Base-by-base conservation (phyloP, 2,113 vertebrate species). In the Chascanopsetta lugubris region DNA sequence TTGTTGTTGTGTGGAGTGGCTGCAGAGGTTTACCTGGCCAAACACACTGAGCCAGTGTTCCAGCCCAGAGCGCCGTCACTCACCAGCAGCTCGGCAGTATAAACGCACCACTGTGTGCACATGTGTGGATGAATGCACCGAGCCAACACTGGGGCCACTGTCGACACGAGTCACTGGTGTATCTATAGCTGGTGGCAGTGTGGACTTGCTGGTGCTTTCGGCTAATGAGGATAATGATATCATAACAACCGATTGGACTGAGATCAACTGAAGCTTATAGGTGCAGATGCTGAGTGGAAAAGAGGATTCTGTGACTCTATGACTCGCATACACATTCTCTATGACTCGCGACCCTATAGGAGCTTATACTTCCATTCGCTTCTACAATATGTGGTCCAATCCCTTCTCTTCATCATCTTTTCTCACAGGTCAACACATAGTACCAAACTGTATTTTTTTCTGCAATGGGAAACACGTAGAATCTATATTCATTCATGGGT, bases 31-130 rank as follows among this genome's bases (percentile, higher is more conserved):
- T 88, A 88, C 86, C 90, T 85, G 85, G 53, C 42, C 42, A 4
- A 30, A 58, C 76, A 92, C 90, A 92, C 84, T 82, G 83, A 69
- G 76, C 50, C 73, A 83, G 82, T 93, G 88, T 91, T 84, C 40
- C 30, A 32, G 25, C 21, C 34, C 58, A 42, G 54, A 75, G 78
- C 60, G 8, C 36, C 27, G 64, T 64, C 75, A 78, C 47, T 65
- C 81, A 70, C 49, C 78, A 27, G 69, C 58, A 59, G 67, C 71
- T 24, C 53, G 4, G 63, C 51, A 29, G 79, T 75, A 86, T 77
- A 84, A 80, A 69, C 30, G 64, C 66, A 40, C 71, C 80, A 73
- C 81, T 88, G 86, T 81, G 72, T 69, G 61, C 25, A 46, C 21
- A 11, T 21, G 11, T 60, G 72, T 70, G 66, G 64, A 61, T 69